Evolutionary conservation across 2,113 vertebrate species (phyloP), one percentile per base, ranked within the genome.

Genomic region (Trichomycterus rosablanca): DNA sequence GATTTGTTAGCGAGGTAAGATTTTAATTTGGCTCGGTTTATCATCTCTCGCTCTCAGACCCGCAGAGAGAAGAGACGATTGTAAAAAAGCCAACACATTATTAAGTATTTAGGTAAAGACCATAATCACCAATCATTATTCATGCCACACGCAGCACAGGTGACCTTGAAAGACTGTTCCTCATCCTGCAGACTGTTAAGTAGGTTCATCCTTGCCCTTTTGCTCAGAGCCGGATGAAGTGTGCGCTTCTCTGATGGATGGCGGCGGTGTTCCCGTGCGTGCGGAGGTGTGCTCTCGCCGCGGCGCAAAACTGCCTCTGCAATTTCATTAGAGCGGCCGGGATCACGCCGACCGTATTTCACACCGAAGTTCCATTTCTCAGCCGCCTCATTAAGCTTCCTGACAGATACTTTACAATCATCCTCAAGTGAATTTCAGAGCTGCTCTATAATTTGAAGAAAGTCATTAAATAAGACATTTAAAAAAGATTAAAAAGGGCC

Each of bases 121-220:
- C 5, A 40, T 28, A 14, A 50, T 20, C 32, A 67, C 63, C 70
- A 44, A 50, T 23, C n/a, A 34, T 12, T 30, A 12, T 14, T 26
- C 40, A 5, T 9, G 14, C 20, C 22, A 32, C 22, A 40, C 42
- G 15, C 14, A 37, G 16, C 32, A n/a, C 5, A 72, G 74, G 50
- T 79, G 81, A 87, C 86, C 84, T 79, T 72, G 74, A 84, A 82
- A 59, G 67, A 66, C 64, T 66, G 63, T 22, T 73, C 77, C 74
- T 54, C 53, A 77, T 66, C 23, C 48, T 71, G 66, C 72, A 64
- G 66, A 78, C 64, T 68, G 61, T 76, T 76, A 74, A 63, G 79
- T 67, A 60, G 63, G 75, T 76, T 73, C 46, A 59, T 55, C 53
- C 22, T n/a, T 76, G 34, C 10, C 16, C 19, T 67, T n/a, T 53